A percentile compares a stretch with the other conserved stretches of the same genome.
Conservation (phyloP, 2,113 vertebrate species). For the Martes martes region DNA sequence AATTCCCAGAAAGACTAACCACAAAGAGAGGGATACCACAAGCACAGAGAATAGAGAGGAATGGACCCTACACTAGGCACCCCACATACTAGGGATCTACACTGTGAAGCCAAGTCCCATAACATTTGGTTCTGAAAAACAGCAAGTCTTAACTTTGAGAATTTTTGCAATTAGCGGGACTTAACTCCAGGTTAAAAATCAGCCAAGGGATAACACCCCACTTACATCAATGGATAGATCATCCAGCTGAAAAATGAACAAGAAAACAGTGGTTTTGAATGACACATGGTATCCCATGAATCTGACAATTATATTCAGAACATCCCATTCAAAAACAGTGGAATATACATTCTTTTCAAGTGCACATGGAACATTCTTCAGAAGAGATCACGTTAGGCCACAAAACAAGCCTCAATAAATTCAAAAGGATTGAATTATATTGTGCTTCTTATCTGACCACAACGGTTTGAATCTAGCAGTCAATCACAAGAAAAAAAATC, state of each 20-base stretch:
- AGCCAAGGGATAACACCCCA: too few species aligned
- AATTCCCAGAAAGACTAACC: too few species aligned
- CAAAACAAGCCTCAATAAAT: background rate
- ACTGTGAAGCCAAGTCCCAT: background rate
- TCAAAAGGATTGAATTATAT: too few species aligned
- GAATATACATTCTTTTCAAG: background rate
- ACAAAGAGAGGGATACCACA: too few species aligned
- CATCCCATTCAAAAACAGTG: background rate
- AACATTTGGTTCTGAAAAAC: background rate
- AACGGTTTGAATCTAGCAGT: background rate
- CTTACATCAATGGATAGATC: background rate
- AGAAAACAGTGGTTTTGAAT: background rate
- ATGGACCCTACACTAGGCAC: background rate
- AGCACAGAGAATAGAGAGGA: background rate
- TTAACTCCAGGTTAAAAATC: too few species aligned
- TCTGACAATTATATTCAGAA: background rate
- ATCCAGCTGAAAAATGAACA: background rate
- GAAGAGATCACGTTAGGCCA: background rate
- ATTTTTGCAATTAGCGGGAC: too few species aligned
- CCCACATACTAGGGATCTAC: background rate
- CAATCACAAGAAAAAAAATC: background rate
- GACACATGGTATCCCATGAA: background rate
- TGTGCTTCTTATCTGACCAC: background rate
- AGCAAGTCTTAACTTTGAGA: too few species aligned
- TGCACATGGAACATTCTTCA: background rate